phyloP scores from a whole-genome alignment of 2,797 vertebrate species.

The Phylloscopus collybita region DNA sequence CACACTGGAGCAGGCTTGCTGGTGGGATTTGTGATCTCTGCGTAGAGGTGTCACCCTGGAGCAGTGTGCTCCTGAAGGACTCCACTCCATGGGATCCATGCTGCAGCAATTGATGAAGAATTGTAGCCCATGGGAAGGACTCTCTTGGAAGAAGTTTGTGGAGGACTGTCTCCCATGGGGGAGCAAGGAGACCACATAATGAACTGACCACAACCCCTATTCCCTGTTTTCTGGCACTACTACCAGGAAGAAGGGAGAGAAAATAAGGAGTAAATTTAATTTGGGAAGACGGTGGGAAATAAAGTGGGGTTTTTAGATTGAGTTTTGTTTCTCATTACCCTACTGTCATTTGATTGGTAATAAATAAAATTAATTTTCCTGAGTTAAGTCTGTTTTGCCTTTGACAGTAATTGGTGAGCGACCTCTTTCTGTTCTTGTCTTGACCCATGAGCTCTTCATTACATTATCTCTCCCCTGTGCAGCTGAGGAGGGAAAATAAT shows the following conservation, averaged over 20 bases:
- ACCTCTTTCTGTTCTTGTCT: neutral
- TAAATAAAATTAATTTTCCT: neutral
- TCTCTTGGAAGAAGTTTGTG: neutral
- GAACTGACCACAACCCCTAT: neutral
- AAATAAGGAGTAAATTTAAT: neutral
- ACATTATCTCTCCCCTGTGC: neutral
- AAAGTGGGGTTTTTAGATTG: neutral
- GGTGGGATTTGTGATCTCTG: neutral
- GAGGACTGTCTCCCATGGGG: neutral
- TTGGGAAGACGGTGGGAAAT: neutral
- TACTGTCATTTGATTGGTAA: neutral
- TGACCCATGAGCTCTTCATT: neutral
- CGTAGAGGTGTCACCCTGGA: neutral
- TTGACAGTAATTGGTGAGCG: neutral
- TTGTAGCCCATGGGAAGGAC: neutral
- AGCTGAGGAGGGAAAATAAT: neutral
- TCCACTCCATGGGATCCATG: neutral
- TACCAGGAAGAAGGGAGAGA: neutral
- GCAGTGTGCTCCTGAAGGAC: neutral
- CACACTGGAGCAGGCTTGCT: neutral
- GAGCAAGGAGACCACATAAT: neutral
- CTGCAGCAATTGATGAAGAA: neutral
- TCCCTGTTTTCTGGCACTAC: fast-evolving
- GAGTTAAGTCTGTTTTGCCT: neutral
- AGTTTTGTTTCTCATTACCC: neutral